Conservation (phyloP, 2,113 vertebrate genomes). For the Pogonocichla stellata region DNA sequence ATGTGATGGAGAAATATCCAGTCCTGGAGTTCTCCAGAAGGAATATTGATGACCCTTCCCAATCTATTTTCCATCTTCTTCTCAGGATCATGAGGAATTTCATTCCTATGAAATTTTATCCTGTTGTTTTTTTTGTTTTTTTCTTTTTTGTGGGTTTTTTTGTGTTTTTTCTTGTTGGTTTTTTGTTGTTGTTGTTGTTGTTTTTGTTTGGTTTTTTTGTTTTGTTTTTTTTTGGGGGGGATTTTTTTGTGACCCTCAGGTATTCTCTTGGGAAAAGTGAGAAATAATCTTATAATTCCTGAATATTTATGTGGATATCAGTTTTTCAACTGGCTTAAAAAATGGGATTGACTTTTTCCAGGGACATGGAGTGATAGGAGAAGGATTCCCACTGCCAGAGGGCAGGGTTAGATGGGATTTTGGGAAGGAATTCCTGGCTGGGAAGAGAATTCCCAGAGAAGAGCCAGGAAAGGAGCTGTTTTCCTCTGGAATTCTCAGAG, state of each 20-base stretch:
- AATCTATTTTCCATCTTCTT: not conserved
- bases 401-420: not conserved
- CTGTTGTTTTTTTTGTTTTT: accelerated
- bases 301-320: not conserved
- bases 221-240: no score
- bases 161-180: no score
- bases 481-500: not conserved
- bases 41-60: accelerated
- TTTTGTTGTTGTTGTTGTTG: no score
- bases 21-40: not conserved
- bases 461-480: not conserved
- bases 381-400: not conserved
- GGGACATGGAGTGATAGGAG: not conserved
- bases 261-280: not conserved
- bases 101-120: not conserved
- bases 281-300: not conserved
- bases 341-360: not conserved
- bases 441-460: not conserved
- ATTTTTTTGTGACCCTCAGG: no score
- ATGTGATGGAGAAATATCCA: not conserved
- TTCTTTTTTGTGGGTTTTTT: no score
- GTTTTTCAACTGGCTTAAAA: accelerated
- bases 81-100: not conserved
- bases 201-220: not conserved
- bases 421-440: not conserved